Evolutionary conservation across 1,140 invertebrate genomes (phyloP).

Genomic region (Pachyrhynchus sulphureomaculatus): DNA sequence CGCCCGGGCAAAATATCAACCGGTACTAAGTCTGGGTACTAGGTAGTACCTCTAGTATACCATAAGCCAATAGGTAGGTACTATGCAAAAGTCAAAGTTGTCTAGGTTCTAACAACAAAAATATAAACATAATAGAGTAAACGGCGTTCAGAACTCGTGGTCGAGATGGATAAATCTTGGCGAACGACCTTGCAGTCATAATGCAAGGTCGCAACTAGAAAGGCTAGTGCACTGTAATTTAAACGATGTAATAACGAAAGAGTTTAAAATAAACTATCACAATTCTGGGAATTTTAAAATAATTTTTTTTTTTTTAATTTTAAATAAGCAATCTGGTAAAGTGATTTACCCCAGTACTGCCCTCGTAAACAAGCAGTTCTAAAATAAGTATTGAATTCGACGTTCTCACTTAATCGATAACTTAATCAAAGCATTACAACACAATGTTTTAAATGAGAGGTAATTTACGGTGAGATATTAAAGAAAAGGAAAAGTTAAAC

Average conservation of each 20-base stretch:
- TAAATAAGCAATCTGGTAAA: no score
- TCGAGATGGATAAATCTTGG: conserved; percentile 26
- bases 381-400: no score
- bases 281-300: no score
- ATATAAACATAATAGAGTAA: conserved; percentile 34
- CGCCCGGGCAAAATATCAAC: conserved; percentile 16
- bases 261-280: no score
- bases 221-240: conserved; percentile 26
- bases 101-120: conserved; percentile 17
- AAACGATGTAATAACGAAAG: neutral
- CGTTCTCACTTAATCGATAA: no score
- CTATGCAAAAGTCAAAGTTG: conserved; percentile 19
- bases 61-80: conserved; percentile 5
- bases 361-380: no score
- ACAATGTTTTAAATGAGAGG: no score
- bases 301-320: no score
- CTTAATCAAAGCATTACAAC: no score
- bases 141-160: neutral
- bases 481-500: no score
- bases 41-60: conserved; percentile 4
- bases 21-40: conserved; percentile 20
- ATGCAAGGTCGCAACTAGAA: conserved; percentile 36
- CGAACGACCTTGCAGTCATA: conserved; percentile 39
- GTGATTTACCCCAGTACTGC: no score
- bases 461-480: no score